phyloP scores from a whole-genome alignment of 2,888 invertebrate genomes.

The Ganaspis brasiliensis region DNA sequence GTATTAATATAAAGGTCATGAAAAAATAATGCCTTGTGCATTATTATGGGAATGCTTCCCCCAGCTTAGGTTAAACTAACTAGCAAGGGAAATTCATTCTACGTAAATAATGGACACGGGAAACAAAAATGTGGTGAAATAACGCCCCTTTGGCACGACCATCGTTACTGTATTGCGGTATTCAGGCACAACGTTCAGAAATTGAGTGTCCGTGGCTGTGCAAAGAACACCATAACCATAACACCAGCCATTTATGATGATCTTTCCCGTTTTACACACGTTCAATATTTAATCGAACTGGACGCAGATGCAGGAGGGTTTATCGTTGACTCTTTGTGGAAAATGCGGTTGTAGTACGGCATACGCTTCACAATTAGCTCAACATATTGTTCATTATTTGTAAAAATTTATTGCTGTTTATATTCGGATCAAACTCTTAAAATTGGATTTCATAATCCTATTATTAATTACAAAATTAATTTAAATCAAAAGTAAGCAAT shows the following conservation, averaged over 20 bases:
- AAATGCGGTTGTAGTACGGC: not conserved
- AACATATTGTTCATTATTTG: not conserved
- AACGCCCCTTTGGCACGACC: conserved; percentile 1
- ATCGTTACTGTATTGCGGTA: conserved; percentile 3
- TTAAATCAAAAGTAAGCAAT: no score
- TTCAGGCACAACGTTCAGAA: conserved; percentile 27
- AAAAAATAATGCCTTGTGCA: no score
- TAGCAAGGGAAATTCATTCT: conserved; percentile 9
- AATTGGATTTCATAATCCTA: not conserved
- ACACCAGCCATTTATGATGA: conserved; percentile 65
- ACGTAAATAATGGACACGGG: conserved; percentile 26
- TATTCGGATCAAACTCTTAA: not conserved
- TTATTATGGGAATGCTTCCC: no score
- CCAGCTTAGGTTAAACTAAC: not conserved
- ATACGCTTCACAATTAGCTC: not conserved
- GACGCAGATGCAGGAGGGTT: conserved; percentile 61
- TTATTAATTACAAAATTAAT: not conserved
- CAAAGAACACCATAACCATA: conserved; percentile 45
- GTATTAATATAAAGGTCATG: no score
- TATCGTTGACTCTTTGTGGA: conserved; percentile 49
- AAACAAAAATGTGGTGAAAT: conserved; percentile 18
- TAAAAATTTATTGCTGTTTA: not conserved
- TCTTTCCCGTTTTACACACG: conserved; percentile 58
- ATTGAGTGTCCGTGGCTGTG: conserved; percentile 12
- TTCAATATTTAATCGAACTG: conserved; percentile 66